Base-by-base conservation (phyloP, 2,797 vertebrate genomes). In the Rhinophrynus dorsalis region DNA sequence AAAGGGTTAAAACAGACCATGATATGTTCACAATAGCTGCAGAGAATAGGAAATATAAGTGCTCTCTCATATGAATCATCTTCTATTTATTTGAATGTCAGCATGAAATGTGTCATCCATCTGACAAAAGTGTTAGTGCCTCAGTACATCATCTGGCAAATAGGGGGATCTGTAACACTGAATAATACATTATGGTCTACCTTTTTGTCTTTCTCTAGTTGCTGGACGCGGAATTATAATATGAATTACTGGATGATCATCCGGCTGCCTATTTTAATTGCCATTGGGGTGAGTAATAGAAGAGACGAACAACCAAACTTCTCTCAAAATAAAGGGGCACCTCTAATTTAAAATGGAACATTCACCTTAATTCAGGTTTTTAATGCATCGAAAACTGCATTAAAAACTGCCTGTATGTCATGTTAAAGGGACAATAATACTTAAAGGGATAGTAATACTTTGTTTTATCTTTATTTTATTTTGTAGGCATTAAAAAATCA, bases 241-340 rank as follows among this genome's bases (percentile, higher is more conserved):
- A 98, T 99, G 96, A 96, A 95, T 63, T 97, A 93, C 74, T 99
- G 97, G 97, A 88, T 97, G 85, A 98, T 98, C 73, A 97, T 98
- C 76, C 94, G 97, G 6, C 90, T 91, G 38, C 96, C 97, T 5
- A 98, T 98, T 67, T 87, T 98, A 21, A 89, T 96, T 0, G 93
- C 95, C 52, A 96, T 96, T 13, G 90, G 96, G 91, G 97, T 99
- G 80, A 94, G 94, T 86, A 77, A 50, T 1, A 2, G 37, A 40
- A 7, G 18, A 20, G 18, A n/a, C 37, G 13, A 11, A 38, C 10
- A 12, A n/a, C n/a, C 13, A 11, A 12, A n/a, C n/a, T 10, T 38
- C n/a, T 11, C 10, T 2, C 37, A 2, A 6, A 33, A 33, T 33
- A 11, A 1, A 6, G 30, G 30, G 30, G 37, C n/a, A n/a, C n/a